Evolutionary conservation across 2,888 invertebrate species (phyloP), one percentile per base, ranked within the genome.

Genomic region (Invenusta paracnida): DNA sequence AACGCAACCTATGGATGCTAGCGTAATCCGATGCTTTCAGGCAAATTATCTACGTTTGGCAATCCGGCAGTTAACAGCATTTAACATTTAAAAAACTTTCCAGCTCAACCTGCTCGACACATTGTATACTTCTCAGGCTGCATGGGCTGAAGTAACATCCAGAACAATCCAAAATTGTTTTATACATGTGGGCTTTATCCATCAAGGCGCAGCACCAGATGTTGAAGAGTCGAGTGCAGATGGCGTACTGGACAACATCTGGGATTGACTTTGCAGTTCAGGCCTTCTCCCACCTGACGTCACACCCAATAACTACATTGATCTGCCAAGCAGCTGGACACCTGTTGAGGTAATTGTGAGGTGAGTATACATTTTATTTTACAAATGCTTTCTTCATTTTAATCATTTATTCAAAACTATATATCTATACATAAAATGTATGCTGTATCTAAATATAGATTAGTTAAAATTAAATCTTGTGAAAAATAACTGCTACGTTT

Each of bases 1-100:
- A 13, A 87, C 86, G 0, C 89, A 89, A 73, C 89, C 89, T 0
- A 88, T 88, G 88, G 88, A 88, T 84, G 88, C 88, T 81, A 88
- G 88, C 0, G 87, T 89, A 25, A 88, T 88, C 13, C 85, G 88
- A n/a, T 86, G 87, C 67, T 84, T 88, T 0, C 87, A 88, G 48
- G 27, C 17, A 27, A 67, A 79, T 84, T 67, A 82, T 28, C 73
- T 2, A 13, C 27, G 73, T 73, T 23, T 73, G 73, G 73, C 73
- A 13, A 73, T 23, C 11, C 73, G 73, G 2, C 73, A 73, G 73
- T 28, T 82, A 30, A 17, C 27, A 17, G 82, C 82, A 2, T 82
- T 82, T 28, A 82, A 82, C 82, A 30, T 2, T 17, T 13, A 82
- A 5, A 82, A 30, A 17, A 5, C 82, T 5, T 28, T 5, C 48